phyloP scores from a whole-genome alignment of 2,797 vertebrate species.

The Okamejei kenojei region DNA sequence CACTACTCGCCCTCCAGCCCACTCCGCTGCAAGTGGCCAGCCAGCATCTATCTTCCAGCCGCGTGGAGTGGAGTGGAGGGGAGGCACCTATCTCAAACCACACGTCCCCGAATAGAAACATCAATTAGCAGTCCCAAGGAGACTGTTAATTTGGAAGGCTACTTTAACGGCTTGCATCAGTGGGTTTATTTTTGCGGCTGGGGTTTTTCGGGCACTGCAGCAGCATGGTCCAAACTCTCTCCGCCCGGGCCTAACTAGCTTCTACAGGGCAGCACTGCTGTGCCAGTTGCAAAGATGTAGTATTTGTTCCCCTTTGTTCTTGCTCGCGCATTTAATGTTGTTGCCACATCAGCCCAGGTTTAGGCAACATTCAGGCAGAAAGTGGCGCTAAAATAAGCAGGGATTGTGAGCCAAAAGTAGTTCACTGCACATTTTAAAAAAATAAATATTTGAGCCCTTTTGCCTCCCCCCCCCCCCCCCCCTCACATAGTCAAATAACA shows the following conservation, averaged over 20 bases:
- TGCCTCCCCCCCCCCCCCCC: not conserved
- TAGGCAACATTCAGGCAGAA: too few relatives aligned
- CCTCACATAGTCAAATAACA: not conserved
- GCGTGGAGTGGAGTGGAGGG: not conserved
- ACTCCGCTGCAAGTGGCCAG: not conserved
- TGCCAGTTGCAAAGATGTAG: not conserved
- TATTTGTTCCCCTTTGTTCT: conserved; percentile 28
- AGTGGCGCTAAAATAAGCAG: not conserved
- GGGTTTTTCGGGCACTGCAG: too few relatives aligned
- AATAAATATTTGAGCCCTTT: not conserved
- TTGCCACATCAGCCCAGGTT: not conserved
- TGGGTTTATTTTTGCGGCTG: not conserved
- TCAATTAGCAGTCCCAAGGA: conserved; percentile 8
- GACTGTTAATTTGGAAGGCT: conserved; percentile 18
- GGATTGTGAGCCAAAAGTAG: not conserved
- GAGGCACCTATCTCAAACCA: not conserved
- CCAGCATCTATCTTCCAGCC: not conserved
- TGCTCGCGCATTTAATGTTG: not conserved
- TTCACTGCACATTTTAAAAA: not conserved
- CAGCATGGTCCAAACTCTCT: not conserved
- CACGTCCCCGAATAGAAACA: not conserved
- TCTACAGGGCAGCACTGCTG: not conserved
- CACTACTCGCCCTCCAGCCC: too few relatives aligned
- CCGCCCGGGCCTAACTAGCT: not conserved
- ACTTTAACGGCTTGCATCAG: too few relatives aligned